Conservation (phyloP, 2,888 invertebrate species). For the Chironomus tentans region DNA sequence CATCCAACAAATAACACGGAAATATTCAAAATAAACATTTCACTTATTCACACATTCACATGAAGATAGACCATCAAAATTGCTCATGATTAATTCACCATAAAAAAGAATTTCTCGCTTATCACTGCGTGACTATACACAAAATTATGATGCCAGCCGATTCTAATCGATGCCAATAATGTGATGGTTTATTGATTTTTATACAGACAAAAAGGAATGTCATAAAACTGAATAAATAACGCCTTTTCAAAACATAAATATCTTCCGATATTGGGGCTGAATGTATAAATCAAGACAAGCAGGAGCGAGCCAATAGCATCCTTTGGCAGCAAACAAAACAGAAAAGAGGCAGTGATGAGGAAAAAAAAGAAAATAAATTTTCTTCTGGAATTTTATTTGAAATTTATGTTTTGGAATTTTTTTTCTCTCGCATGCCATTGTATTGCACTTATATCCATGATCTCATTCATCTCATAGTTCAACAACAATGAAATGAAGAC, state of each 20-base stretch:
- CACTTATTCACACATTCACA: not conserved
- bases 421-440: too few relatives aligned
- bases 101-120: not conserved
- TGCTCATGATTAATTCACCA: not conserved
- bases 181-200: not conserved
- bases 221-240: not conserved
- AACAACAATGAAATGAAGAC: not conserved
- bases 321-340: not conserved
- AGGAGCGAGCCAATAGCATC: not conserved
- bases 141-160: not conserved
- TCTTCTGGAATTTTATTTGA: not conserved
- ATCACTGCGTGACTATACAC: not conserved
- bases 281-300: not conserved
- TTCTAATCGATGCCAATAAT: not conserved
- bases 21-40: not conserved
- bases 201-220: not conserved
- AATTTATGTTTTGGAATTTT: not conserved
- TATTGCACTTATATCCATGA: too few relatives aligned
- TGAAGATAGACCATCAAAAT: not conserved
- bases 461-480: not conserved
- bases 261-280: not conserved
- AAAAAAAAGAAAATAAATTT: not conserved
- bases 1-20: not conserved
- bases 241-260: not conserved
- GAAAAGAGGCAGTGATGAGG: not conserved